Percentiles rank a stretch among this genome's conserved stretches.
phyloP scores from a whole-genome alignment of 2,888 invertebrate species.

The Dryocosmus kuriphilus region DNA sequence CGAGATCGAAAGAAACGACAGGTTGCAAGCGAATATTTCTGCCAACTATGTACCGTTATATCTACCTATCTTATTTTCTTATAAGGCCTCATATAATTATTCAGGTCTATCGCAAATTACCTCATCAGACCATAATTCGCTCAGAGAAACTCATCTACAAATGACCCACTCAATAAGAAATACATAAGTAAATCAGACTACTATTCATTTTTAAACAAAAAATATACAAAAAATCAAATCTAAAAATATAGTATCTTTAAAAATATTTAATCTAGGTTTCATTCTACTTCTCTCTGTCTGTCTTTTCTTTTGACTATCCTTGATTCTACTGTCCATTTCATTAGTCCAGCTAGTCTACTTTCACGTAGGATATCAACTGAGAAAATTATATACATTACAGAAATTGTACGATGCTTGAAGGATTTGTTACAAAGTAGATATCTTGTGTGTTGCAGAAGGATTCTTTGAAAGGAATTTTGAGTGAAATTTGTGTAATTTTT shows the following conservation, averaged over 20 bases:
- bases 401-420: background rate
- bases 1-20: conserved; percentile 64
- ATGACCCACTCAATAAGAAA: conserved; percentile 1
- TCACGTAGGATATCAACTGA: background rate
- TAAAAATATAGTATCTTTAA: too few species aligned
- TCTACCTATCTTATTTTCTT: conserved; percentile 50
- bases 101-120: conserved; percentile 63
- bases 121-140: conserved; percentile 58
- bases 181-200: background rate
- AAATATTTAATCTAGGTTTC: background rate
- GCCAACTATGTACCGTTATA: conserved; percentile 73
- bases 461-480: background rate
- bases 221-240: too few species aligned
- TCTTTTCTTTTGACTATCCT: background rate
- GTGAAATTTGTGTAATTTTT: conserved; percentile 33
- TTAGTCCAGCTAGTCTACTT: background rate
- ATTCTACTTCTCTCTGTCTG: background rate
- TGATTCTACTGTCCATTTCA: background rate
- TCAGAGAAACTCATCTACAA: conserved; percentile 48
- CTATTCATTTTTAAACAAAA: background rate
- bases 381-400: background rate
- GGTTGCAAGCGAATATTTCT: conserved; percentile 75
- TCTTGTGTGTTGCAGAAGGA: background rate
- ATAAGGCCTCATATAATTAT: conserved; percentile 61
- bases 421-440: background rate